Percentiles rank a stretch among this genome's conserved stretches.
Conservation (phyloP, 2,888 invertebrate species). For the Sarcophaga rosellei region DNA sequence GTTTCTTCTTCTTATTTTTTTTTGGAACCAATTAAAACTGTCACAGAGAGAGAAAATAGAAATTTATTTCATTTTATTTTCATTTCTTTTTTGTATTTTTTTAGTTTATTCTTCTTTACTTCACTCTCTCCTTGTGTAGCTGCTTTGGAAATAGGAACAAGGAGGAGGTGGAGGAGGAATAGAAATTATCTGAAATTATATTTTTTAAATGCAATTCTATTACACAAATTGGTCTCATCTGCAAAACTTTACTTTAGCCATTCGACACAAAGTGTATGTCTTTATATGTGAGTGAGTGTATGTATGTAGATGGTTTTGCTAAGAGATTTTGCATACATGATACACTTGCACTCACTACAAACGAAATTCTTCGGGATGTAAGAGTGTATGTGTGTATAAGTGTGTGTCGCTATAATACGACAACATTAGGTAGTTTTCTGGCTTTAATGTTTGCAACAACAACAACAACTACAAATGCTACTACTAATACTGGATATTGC, state of each 20-base stretch:
- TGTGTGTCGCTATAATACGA: background rate
- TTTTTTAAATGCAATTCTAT: conserved; percentile 9
- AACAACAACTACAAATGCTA: background rate
- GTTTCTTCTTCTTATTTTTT: background rate
- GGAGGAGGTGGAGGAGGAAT: background rate
- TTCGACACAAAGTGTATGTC: background rate
- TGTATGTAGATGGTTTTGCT: no score
- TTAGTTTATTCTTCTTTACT: background rate
- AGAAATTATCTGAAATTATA: background rate
- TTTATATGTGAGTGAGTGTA: background rate
- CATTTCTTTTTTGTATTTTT: background rate
- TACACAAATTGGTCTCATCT: conserved; percentile 40
- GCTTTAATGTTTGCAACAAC: background rate
- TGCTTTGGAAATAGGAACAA: background rate
- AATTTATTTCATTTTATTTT: background rate
- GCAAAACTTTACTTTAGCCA: background rate
- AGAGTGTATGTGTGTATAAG: background rate
- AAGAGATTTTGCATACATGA: background rate
- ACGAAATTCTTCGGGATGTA: background rate
- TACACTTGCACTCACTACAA: background rate
- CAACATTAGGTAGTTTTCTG: conserved; percentile 43
- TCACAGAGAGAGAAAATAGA: background rate
- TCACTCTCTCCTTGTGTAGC: no score
- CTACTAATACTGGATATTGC: background rate
- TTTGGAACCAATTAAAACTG: background rate